Evolutionary conservation across 2,113 vertebrate species (phyloP).

Genomic region (Cyphomyrus discorhynchus): DNA sequence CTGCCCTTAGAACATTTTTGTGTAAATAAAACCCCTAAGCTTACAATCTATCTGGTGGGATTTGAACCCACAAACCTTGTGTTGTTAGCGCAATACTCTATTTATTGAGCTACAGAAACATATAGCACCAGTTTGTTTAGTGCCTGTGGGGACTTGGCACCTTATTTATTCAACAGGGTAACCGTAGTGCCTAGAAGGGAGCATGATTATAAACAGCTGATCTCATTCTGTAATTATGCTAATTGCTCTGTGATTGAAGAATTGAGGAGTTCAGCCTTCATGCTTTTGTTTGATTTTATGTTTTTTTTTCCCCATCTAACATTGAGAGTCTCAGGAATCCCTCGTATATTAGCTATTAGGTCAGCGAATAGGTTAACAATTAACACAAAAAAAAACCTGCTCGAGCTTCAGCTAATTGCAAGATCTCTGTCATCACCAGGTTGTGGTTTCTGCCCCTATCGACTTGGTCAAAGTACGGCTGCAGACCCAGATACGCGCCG

Average conservation of each 20-base stretch:
- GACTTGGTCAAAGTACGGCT: constrained; percentile 78
- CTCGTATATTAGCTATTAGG: background rate
- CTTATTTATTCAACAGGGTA: background rate
- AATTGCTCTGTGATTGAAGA: background rate
- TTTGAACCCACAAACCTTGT: background rate
- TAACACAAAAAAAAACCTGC: background rate
- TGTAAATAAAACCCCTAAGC: too few species aligned
- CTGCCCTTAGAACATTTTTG: too few species aligned
- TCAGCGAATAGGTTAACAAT: background rate
- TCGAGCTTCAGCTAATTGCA: background rate
- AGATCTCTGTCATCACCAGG: constrained; percentile 40
- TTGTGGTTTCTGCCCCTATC: constrained; percentile 57
- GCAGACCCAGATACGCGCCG: constrained; percentile 60
- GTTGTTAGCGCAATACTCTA: background rate
- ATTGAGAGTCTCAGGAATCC: background rate
- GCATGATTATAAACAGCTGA: background rate
- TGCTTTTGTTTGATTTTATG: background rate
- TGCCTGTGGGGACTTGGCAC: background rate
- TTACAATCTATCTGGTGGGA: background rate
- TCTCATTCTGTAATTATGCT: background rate
- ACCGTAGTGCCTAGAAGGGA: background rate
- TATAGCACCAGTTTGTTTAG: background rate
- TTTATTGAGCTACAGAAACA: background rate
- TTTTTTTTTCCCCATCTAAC: background rate
- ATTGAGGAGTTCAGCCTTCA: background rate